phyloP scores from a whole-genome alignment of 2,113 vertebrate species.

The Eulacestoma nigropectus region DNA sequence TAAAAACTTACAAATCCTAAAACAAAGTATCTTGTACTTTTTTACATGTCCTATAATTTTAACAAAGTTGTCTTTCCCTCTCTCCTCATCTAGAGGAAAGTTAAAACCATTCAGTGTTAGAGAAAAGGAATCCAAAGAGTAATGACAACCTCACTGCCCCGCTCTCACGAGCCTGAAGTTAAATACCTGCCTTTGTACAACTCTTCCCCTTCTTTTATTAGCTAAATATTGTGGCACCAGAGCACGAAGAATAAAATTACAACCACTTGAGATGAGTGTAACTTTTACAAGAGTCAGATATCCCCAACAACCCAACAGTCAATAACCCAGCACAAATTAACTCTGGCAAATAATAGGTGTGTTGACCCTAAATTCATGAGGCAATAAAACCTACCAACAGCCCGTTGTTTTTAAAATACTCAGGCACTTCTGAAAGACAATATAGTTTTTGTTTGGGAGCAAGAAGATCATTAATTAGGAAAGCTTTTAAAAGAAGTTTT shows the following conservation, averaged over 20 bases:
- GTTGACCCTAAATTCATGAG: slow-evolving; percentile 54
- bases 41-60: accelerated
- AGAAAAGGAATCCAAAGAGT: background rate
- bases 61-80: background rate
- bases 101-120: background rate
- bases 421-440: slow-evolving; percentile 4
- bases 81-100: background rate
- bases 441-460: slow-evolving; percentile 20
- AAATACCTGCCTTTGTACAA: slow-evolving; percentile 14
- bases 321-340: slow-evolving; percentile 45
- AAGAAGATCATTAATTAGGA: slow-evolving; percentile 25
- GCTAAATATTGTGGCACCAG: background rate
- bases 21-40: background rate
- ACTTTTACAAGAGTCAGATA: slow-evolving; percentile 42
- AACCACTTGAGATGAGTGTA: slow-evolving; percentile 24
- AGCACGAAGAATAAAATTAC: background rate
- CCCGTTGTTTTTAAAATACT: slow-evolving; percentile 5
- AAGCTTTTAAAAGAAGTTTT: slow-evolving; percentile 10
- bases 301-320: background rate
- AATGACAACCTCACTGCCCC: background rate
- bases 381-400: slow-evolving; percentile 30
- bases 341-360: slow-evolving; percentile 43
- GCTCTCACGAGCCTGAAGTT: background rate
- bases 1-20: background rate
- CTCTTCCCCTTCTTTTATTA: background rate